These are phyloP conservation scores for Sparus aurata DNA, from an alignment of 2,797 vertebrate species.

Conservation along the genomic window DNA sequence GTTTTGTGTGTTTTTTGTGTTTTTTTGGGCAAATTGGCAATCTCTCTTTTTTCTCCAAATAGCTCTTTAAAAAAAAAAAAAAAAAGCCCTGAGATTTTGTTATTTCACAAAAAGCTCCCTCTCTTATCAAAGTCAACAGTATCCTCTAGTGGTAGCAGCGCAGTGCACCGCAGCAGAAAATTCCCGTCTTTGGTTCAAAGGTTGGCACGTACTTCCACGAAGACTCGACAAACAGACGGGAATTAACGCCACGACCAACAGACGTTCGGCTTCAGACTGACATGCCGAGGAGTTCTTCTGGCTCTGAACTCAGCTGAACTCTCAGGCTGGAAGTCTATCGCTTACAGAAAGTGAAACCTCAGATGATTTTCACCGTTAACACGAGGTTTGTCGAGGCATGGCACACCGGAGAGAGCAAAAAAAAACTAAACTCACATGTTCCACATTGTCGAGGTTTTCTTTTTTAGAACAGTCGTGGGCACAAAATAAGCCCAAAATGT, in stretches of 20 bases:
- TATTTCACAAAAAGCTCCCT: not conserved
- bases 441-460: not conserved
- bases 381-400: not conserved
- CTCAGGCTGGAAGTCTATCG: not conserved
- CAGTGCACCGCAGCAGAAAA: conserved; percentile 22
- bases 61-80: not conserved
- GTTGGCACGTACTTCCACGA: conserved; percentile 25
- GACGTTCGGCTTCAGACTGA: too few relatives aligned
- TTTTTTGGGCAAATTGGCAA: not conserved
- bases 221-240: conserved; percentile 7
- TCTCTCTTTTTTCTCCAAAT: not conserved
- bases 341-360: conserved; percentile 23
- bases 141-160: conserved; percentile 78
- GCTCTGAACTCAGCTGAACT: not conserved
- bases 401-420: not conserved
- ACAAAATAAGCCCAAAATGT: not conserved
- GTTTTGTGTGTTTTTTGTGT: not conserved
- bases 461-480: not conserved
- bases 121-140: conserved; percentile 74
- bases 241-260: not conserved
- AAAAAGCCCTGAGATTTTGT: conserved; percentile 15
- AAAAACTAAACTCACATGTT: conserved; percentile 1
- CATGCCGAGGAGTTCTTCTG: not conserved
- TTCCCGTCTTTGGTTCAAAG: conserved; percentile 21
- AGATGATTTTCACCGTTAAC: not conserved